Percentiles rank a stretch among this genome's conserved stretches.
Conservation (phyloP, 2,113 vertebrate species). For the Eretmochelys imbricata region DNA sequence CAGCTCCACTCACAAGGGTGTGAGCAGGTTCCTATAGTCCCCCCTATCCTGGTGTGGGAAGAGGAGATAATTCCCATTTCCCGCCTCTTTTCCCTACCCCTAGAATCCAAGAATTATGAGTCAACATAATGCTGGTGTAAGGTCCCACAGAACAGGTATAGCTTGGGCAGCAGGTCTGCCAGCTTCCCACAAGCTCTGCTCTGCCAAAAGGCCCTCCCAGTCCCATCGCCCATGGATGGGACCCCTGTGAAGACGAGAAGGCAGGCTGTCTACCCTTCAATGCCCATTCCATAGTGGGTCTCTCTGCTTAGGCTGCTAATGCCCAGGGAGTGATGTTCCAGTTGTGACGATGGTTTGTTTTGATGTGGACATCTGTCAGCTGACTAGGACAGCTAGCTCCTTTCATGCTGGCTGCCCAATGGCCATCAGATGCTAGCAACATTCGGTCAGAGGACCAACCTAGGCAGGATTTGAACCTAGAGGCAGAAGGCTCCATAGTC, state of each 20-base stretch:
- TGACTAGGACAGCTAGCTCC: background rate
- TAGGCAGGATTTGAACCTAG: background rate
- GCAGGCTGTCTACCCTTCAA: background rate
- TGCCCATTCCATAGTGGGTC: background rate
- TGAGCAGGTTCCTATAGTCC: background rate
- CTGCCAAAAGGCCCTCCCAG: background rate
- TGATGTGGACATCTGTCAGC: background rate
- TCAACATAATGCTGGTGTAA: background rate
- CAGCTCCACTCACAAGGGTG: background rate
- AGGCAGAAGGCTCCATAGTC: background rate
- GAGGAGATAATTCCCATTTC: background rate
- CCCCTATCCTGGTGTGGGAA: background rate
- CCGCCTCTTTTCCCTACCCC: background rate
- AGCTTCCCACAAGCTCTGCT: background rate
- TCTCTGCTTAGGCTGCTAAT: slow-evolving; percentile 16
- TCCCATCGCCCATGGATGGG: background rate
- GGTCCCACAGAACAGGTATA: background rate
- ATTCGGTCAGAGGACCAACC: background rate
- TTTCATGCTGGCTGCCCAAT: background rate
- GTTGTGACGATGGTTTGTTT: background rate
- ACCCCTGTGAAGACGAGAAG: background rate
- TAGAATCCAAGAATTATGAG: background rate
- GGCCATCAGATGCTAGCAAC: background rate
- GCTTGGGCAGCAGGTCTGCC: background rate
- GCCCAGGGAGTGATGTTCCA: background rate